These are phyloP conservation scores for Arremon aurantiirostris DNA, from an alignment of 2,797 vertebrate genomes.

Conservation along the genomic window DNA sequence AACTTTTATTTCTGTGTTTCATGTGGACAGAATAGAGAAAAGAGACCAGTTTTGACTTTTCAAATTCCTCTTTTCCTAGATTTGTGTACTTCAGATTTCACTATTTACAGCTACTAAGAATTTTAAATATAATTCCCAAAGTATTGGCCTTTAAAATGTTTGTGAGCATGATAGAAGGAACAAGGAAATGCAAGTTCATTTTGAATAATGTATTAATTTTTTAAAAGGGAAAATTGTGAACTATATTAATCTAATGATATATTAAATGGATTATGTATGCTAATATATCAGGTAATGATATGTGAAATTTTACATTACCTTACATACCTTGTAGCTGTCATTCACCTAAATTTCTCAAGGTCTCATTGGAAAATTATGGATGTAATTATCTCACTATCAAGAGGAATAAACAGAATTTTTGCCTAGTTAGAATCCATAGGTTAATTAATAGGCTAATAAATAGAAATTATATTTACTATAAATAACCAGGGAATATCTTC, in stretches of 20 bases:
- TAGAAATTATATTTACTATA: conserved; percentile 2
- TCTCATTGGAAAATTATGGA: background rate
- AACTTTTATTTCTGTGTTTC: background rate
- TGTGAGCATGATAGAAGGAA: background rate
- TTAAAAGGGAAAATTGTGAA: background rate
- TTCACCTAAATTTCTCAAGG: conserved; percentile 17
- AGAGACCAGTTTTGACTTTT: background rate
- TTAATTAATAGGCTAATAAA: conserved; percentile 57
- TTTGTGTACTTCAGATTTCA: background rate
- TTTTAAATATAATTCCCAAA: background rate
- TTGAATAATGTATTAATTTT: background rate
- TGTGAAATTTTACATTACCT: background rate
- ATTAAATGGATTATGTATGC: background rate
- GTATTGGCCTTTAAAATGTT: background rate
- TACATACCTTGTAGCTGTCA: background rate
- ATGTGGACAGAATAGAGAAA: background rate
- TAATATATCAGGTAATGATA: background rate
- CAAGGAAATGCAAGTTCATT: background rate
- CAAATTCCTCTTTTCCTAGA: background rate
- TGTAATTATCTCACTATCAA: background rate
- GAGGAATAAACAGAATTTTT: conserved; percentile 10
- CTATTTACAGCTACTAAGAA: background rate
- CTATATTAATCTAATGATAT: background rate
- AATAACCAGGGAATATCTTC: background rate
- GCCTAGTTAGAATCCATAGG: background rate